Evolutionary conservation across 53 echinoderm and acorn worm species (phyloP), one percentile per base, ranked within the genome.

Genomic region (Echinarachnius parma): DNA sequence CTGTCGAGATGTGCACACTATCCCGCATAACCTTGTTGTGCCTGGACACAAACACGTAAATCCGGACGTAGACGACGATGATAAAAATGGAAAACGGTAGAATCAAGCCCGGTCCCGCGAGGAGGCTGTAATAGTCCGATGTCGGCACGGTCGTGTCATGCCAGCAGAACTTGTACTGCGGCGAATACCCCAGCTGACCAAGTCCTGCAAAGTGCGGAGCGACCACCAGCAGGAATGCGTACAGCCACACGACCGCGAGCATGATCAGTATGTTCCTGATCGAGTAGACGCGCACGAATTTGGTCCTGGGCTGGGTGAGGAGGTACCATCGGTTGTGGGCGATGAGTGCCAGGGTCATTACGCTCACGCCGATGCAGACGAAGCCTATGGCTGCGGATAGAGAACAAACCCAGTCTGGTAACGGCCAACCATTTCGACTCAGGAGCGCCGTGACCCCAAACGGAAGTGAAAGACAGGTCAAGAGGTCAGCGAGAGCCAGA

Each of bases 111-210:
- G 75, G 49, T 0, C 70, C 62, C 1, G 81, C 55, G 16, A 79
- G 52, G 3, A 89, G 67, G 20, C 80, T 64, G 59, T 81, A 80
- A 21, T 75, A 77, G 4, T 66, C 56, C 23, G 54, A 69, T 26
- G 49, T 46, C 0, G 81, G 67, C 20, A 65, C 29, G 13, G 76
- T 66, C n/a, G 68, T 72, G 68, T 86, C 87, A 10, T 64, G 49
- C 4, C 72, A 13, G 19, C 89, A 89, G 16, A 69, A 21, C 16
- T 77, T 85, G 78, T 85, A 89, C 32, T 81, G 24, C 34, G 62
- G 26, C 20, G 85, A 81, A 46, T 89, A 89, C 15, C 89, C 89
- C 22, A 89, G 71, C 26, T 58, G 61, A n/a, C 89, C 89, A 13
- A 85, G 33, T 0, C 85, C 89, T 15, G 77, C 57, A 16, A 81